phyloP scores from a whole-genome alignment of 2,113 vertebrate species.

The Peromyscus leucopus region DNA sequence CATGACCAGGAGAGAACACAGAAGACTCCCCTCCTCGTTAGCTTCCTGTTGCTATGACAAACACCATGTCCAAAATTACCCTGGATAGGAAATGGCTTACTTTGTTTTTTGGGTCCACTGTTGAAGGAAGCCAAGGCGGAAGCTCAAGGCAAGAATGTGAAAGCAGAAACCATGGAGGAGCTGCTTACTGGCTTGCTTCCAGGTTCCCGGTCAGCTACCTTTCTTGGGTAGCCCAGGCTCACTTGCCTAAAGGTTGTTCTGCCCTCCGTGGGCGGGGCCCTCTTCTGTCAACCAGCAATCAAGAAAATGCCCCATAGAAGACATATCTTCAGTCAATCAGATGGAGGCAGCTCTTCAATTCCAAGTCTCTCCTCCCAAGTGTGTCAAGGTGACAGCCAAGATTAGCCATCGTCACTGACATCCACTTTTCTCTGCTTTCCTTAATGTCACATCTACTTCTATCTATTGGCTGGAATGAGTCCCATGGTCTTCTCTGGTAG shows the following conservation, averaged over 20 bases:
- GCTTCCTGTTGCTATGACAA: not conserved
- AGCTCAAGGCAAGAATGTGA: not conserved
- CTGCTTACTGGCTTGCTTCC: not conserved
- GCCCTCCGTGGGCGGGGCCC: not conserved
- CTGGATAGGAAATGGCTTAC: not conserved
- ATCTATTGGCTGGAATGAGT: not conserved
- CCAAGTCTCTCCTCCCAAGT: not conserved
- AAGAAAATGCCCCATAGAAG: not conserved
- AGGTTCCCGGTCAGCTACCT: not conserved
- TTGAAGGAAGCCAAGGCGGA: not conserved
- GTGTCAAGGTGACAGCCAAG: not conserved
- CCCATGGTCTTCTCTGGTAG: not conserved
- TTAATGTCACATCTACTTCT: not conserved
- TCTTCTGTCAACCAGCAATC: not conserved
- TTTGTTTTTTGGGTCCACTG: not conserved
- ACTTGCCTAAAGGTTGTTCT: not conserved
- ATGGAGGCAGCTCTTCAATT: not conserved
- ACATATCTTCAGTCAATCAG: not conserved
- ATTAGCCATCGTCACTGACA: not conserved
- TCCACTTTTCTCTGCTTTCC: not conserved
- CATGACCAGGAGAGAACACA: not conserved
- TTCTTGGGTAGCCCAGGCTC: not conserved
- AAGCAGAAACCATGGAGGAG: not conserved
- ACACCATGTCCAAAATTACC: too few relatives aligned
- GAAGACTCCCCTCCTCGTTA: not conserved